Evolutionary conservation across 2,888 invertebrate genomes (phyloP).

Genomic region (Leucophenga maculata): DNA sequence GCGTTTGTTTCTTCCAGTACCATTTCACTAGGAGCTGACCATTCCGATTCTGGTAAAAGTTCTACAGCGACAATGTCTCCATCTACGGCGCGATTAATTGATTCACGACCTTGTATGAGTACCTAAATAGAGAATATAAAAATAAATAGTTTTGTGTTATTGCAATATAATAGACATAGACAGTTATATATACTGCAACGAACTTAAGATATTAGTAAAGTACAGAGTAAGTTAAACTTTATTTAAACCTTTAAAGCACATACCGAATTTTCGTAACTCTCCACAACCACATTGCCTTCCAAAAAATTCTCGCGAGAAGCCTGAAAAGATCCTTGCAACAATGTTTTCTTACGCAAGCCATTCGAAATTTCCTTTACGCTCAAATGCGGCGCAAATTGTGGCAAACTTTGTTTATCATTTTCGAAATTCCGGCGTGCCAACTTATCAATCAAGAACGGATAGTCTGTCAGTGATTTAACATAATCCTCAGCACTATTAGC

Average conservation of each 20-base stretch:
- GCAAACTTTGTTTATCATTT: conserved; percentile 76
- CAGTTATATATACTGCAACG: too few species aligned
- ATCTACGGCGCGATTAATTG: conserved; percentile 94
- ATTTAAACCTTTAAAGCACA: conserved; percentile 59
- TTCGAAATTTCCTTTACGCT: conserved; percentile 83
- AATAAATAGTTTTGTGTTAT: not conserved
- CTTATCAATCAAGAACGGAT: conserved; percentile 85
- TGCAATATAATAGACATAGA: too few species aligned
- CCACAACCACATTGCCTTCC: conserved; percentile 90
- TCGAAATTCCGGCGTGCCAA: conserved; percentile 80
- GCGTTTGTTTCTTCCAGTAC: conserved; percentile 81
- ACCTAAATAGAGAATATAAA: conserved; percentile 72
- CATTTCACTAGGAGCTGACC: conserved; percentile 92
- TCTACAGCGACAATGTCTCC: conserved; percentile 95
- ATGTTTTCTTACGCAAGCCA: conserved; percentile 83
- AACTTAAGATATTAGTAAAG: too few species aligned
- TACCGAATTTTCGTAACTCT: conserved; percentile 85
- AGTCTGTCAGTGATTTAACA: conserved; percentile 80
- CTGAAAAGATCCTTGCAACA: conserved; percentile 86
- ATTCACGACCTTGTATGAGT: conserved; percentile 86
- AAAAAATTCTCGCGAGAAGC: conserved; percentile 95
- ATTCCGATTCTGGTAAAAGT: conserved; percentile 88
- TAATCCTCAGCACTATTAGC: conserved; percentile 81
- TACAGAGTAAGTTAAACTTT: too few species aligned
- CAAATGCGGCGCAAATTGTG: conserved; percentile 88